Percentiles rank a stretch among this genome's conserved stretches.
These are phyloP conservation scores for Notodonta ziczac DNA, from an alignment of 2,888 invertebrate species.

Conservation along the genomic window DNA sequence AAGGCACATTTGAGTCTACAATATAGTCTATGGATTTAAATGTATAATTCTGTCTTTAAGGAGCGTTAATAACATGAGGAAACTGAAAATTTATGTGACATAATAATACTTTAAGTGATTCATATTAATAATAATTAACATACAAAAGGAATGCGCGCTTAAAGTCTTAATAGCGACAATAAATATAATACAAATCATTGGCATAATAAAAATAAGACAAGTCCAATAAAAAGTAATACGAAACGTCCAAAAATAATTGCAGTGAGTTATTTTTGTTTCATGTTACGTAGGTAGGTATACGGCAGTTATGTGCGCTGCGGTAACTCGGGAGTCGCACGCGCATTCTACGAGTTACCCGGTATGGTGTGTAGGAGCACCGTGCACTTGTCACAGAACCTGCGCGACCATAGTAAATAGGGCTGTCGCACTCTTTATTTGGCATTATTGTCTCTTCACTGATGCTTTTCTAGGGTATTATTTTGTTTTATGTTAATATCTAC, in stretches of 20 bases:
- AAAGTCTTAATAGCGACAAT: constrained; percentile 2
- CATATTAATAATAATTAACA: not conserved
- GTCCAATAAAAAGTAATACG: constrained; percentile 38
- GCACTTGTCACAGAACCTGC: constrained; percentile 56
- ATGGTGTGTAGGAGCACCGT: constrained; percentile 51
- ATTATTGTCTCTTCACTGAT: too few relatives aligned
- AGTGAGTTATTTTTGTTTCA: constrained; percentile 23
- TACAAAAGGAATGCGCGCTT: not conserved
- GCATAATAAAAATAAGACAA: constrained; percentile 34
- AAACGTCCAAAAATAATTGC: constrained; percentile 43
- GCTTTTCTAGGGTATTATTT: too few relatives aligned
- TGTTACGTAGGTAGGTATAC: constrained; percentile 16
- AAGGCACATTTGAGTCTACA: too few relatives aligned
- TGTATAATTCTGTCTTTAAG: too few relatives aligned
- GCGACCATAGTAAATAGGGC: constrained; percentile 13
- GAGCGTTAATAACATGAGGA: too few relatives aligned
- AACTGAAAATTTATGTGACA: too few relatives aligned
- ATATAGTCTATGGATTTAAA: too few relatives aligned
- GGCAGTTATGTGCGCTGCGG: constrained; percentile 22
- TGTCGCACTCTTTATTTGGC: not conserved
- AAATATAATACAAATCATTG: not conserved
- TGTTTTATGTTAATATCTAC: too few relatives aligned
- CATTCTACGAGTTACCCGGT: constrained; percentile 74
- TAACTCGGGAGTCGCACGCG: constrained; percentile 44
- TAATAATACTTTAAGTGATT: too few relatives aligned